Base-by-base conservation (phyloP, 2,113 vertebrate genomes). In the Triplophysa siluroides region DNA sequence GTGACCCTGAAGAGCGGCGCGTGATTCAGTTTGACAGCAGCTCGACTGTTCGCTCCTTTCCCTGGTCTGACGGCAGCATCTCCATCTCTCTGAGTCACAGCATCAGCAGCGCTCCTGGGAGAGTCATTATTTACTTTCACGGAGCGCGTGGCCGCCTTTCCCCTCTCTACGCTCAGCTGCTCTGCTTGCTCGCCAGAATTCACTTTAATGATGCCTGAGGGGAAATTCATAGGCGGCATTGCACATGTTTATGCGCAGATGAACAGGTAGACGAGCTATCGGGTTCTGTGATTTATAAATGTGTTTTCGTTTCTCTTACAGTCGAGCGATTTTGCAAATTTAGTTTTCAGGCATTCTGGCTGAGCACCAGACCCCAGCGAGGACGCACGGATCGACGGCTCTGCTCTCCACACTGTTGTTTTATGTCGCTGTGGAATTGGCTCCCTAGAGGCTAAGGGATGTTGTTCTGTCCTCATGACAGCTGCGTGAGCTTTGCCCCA, bases 201-300 rank as follows among this genome's bases (percentile, higher is more conserved):
- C 61, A 77, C 75, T 54, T 54, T 54, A 77, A 65, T 50, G 62
- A 54, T 77, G 13, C 62, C 75, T 11, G 14, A 65, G 62, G 75
- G 73, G 18, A 26, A n/a, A 76, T 76, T 76, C 41, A 50, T 23
- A 76, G 24, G 41, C 19, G 14, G 16, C 74, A 16, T 38, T 21
- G 29, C 6, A 76, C 10, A 77, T 63, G 73, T 54, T 64, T 45
- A 33, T 58, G 54, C 54, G 9, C 19, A 58, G n/a, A 58, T 58
- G 3, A 3, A 18, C 16, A 52, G 50, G 4, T 52, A 52, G 50
- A 52, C 2, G 16, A 33, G 29, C 3, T n/a, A n/a, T n/a, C n/a
- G n/a, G n/a, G n/a, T n/a, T 33, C 11, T 47, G 45, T 47, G 45
- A 13, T 47, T 47, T 47, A 14, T 14, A 0, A 47, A 47, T 50